phyloP scores from a whole-genome alignment of 2,888 invertebrate genomes.

The Sycophila texana region DNA sequence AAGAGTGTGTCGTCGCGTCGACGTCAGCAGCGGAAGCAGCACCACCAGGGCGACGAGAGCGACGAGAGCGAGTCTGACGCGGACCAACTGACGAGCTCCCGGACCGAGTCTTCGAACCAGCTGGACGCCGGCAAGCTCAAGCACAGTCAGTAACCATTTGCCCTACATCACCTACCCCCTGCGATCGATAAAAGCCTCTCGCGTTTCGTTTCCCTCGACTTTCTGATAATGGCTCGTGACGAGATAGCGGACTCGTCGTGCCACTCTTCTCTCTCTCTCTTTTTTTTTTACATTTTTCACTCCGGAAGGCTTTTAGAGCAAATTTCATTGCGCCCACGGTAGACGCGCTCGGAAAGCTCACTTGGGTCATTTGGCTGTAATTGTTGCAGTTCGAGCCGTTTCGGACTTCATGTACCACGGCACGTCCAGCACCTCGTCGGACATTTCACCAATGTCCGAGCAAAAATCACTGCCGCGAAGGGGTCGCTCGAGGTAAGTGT shows the following conservation, averaged over 20 bases:
- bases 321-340: too few relatives aligned
- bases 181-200: slow-evolving; percentile 1
- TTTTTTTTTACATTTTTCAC: too few relatives aligned
- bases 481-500: slow-evolving; percentile 82
- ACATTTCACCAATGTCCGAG: slow-evolving; percentile 87
- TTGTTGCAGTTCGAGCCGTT: slow-evolving; percentile 74
- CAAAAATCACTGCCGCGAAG: slow-evolving; percentile 85
- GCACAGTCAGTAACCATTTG: slow-evolving; percentile 79
- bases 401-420: slow-evolving; percentile 86
- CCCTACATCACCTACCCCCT: not conserved
- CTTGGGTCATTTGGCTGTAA: slow-evolving; percentile 1
- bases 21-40: slow-evolving; percentile 81
- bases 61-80: slow-evolving; percentile 87
- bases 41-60: slow-evolving; percentile 78
- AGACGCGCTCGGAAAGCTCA: too few relatives aligned
- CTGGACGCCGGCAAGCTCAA: slow-evolving; percentile 83
- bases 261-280: too few relatives aligned
- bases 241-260: not conserved
- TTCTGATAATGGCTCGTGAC: slow-evolving; percentile 8
- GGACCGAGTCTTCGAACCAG: slow-evolving; percentile 86
- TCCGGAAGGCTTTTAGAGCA: too few relatives aligned
- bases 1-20: slow-evolving; percentile 78
- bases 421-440: slow-evolving; percentile 86
- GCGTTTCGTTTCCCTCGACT: not conserved
- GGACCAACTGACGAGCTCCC: slow-evolving; percentile 84